A percentile compares a stretch with the other conserved stretches of the same genome.
These are phyloP conservation scores for Prinia subflava DNA, from an alignment of 2,113 vertebrate species.

Conservation along the genomic window DNA sequence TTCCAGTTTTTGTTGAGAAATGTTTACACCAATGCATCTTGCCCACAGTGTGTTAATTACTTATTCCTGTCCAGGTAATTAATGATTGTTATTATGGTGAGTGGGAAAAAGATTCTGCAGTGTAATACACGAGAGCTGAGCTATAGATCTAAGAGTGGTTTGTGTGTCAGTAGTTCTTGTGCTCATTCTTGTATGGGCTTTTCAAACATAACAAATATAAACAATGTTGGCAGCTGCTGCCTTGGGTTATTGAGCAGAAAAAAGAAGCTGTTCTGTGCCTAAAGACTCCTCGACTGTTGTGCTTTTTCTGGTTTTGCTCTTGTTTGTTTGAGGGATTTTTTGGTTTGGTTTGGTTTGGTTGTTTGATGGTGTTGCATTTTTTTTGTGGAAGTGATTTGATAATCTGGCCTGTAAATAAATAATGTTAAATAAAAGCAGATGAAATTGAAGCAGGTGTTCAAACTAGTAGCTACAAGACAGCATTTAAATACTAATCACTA, in stretches of 20 bases:
- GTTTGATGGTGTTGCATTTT: not conserved
- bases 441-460: not conserved
- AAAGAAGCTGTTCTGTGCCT: not conserved
- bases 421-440: not conserved
- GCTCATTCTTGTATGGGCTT: not conserved
- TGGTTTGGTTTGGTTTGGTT: not conserved
- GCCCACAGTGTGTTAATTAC: not conserved
- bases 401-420: not conserved
- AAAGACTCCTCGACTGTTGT: not conserved
- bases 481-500: not conserved
- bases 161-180: not conserved
- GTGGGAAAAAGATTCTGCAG: not conserved
- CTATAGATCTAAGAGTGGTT: not conserved
- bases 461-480: not conserved
- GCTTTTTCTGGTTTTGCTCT: not conserved
- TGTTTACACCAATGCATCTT: not conserved
- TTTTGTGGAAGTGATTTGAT: not conserved
- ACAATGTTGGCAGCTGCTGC: not conserved
- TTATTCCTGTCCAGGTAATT: not conserved
- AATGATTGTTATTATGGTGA: not conserved
- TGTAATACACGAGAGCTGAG: not conserved
- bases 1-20: not conserved
- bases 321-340: not conserved
- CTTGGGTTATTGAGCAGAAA: not conserved
- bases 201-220: not conserved